Evolutionary conservation across 2,888 invertebrate species (phyloP), one percentile per base, ranked within the genome.

Genomic region (Lymantria dispar): DNA sequence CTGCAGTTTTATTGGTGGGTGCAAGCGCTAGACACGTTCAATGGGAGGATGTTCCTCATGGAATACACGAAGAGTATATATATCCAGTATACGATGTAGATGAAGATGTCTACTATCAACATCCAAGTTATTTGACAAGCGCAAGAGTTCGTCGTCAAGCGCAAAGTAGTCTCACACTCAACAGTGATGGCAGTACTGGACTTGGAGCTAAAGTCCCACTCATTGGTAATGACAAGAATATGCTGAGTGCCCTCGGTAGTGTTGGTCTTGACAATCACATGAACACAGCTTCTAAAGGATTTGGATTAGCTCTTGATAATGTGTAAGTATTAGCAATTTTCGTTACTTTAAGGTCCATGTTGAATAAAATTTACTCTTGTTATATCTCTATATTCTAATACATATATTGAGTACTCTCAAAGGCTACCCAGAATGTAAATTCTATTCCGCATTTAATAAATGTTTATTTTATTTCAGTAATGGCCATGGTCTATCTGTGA

Each of bases 401-500:
- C 2, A 22, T 3, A 2, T 22, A 22, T 22, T 3, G 22, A 5
- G 22, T 22, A 5, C 22, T 5, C n/a, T n/a, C n/a, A n/a, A n/a
- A n/a, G n/a, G n/a, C n/a, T n/a, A n/a, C n/a, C n/a, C n/a, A n/a
- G 5, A 22, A 22, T 22, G 22, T 22, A 22, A 2, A 22, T 22
- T 22, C 22, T 22, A 22, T 22, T 22, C 22, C 5, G 5, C 2
- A 22, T 45, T 41, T 0, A n/a, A 30, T 22, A 22, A 22, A 22
- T 22, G 5, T 22, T 22, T 22, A 22, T 22, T 22, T 22, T 22
- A 22, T 64, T 47, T 5, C 51, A 78, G 77, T 13, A 65, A 69
- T 29, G 76, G 77, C 5, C 74, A 77, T 49, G 71, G 66, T 7
- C 43, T 60, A 0, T 54, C 58, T 0, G 51, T 79, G 5, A 68